These are phyloP conservation scores for Melieria omissa DNA, from an alignment of 2,888 invertebrate species.

Conservation along the genomic window DNA sequence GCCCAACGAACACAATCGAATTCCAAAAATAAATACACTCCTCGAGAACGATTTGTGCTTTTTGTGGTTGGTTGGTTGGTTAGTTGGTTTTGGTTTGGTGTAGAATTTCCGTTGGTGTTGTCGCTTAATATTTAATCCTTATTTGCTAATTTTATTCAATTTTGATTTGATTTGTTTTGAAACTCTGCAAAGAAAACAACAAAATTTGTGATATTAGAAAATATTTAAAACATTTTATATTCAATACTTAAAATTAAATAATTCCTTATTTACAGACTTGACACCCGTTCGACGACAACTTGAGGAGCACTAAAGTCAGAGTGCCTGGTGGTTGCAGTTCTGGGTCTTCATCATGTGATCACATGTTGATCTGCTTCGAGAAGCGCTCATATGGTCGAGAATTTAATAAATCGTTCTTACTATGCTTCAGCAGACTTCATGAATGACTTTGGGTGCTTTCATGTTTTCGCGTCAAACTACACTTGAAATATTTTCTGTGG, in stretches of 20 bases:
- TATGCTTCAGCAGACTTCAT: constrained; percentile 31
- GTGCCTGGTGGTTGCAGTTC: no score
- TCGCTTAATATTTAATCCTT: constrained; percentile 59
- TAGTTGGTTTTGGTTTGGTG: constrained; percentile 40
- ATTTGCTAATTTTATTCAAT: constrained; percentile 61
- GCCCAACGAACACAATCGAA: no score
- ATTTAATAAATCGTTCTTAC: constrained; percentile 19
- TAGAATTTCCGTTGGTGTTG: constrained; percentile 54
- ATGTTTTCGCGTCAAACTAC: constrained; percentile 14
- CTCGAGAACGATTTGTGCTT: no score
- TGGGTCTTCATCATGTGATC: no score
- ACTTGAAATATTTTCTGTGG: constrained; percentile 1
- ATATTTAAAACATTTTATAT: constrained; percentile 2
- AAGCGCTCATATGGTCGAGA: neutral
- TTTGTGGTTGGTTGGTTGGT: constrained; percentile 28
- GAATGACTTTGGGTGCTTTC: neutral
- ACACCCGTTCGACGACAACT: no score
- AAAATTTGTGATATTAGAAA: constrained; percentile 26
- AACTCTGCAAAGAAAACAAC: constrained; percentile 58
- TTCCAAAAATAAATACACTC: no score
- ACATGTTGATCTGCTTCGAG: neutral
- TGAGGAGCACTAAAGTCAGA: no score
- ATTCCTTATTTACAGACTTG: no score
- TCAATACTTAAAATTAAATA: neutral
- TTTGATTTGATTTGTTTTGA: constrained; percentile 65